These are phyloP conservation scores for Alfaro cultratus DNA, from an alignment of 2,797 vertebrate genomes.

Conservation along the genomic window DNA sequence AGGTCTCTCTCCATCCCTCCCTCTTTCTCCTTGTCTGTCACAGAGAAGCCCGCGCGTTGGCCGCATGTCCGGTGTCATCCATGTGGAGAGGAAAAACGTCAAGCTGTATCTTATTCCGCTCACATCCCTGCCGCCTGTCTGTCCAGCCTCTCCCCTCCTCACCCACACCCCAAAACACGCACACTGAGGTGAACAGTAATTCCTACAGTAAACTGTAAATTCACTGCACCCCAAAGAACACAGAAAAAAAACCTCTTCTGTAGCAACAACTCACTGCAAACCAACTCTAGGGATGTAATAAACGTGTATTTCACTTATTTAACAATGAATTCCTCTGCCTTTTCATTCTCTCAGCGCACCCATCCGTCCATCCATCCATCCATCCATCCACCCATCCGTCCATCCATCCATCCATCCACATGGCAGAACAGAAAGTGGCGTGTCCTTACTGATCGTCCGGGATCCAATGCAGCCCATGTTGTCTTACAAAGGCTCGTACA, in stretches of 20 bases:
- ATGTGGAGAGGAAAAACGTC: conserved; percentile 52
- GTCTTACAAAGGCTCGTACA: conserved; percentile 74
- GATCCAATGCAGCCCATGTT: conserved; percentile 86
- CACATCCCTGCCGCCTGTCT: conserved; percentile 55
- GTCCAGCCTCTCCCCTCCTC: conserved; percentile 37
- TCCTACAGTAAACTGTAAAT: conserved; percentile 42
- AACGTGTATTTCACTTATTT: not conserved
- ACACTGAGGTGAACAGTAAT: not conserved
- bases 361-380: conserved; percentile 14
- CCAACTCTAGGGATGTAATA: not conserved
- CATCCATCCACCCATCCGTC: conserved; percentile 30
- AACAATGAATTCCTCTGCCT: not conserved
- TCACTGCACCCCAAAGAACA: not conserved
- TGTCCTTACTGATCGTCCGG: conserved; percentile 82
- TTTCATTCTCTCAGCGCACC: not conserved
- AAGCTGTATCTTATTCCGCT: conserved; percentile 54
- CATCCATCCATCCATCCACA: conserved; percentile 45
- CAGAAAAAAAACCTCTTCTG: not conserved
- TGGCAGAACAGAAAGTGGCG: conserved; percentile 26
- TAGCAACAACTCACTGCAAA: conserved; percentile 32
- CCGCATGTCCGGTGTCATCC: conserved; percentile 48
- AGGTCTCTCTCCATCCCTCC: conserved; percentile 32
- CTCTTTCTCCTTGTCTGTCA: conserved; percentile 21
- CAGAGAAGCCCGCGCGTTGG: conserved; percentile 17
- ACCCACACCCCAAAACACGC: conserved; percentile 17